Percentiles rank a stretch among this genome's conserved stretches.
These are phyloP conservation scores for Maconellicoccus hirsutus DNA, from an alignment of 1,140 invertebrate species.

Conservation along the genomic window DNA sequence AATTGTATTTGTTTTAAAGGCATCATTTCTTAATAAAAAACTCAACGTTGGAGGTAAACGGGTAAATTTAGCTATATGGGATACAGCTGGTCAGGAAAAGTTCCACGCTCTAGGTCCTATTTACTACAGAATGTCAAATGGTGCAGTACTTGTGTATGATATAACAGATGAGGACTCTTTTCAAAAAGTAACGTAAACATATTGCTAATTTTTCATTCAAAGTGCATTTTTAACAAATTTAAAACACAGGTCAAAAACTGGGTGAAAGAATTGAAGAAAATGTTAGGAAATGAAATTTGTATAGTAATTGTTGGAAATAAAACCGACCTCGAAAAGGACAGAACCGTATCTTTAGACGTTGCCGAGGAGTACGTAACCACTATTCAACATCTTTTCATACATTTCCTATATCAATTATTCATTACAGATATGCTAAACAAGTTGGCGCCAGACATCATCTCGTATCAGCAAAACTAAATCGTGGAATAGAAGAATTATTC, in stretches of 20 bases:
- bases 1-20: conserved; percentile 47
- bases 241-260: conserved; percentile 81
- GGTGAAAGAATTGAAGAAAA: conserved; percentile 95
- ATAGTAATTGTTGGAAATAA: conserved; percentile 96
- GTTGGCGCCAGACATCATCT: conserved; percentile 91
- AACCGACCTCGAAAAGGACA: conserved; percentile 84
- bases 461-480: conserved; percentile 89
- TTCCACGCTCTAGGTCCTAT: conserved; percentile 96
- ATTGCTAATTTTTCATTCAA: not conserved
- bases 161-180: conserved; percentile 97
- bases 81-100: conserved; percentile 90
- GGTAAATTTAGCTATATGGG: conserved; percentile 93
- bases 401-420: conserved; percentile 27
- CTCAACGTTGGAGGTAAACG: conserved; percentile 81
- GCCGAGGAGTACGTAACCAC: conserved; percentile 64
- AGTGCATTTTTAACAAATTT: conserved; percentile 13
- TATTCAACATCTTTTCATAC: conserved; percentile 3
- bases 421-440: conserved; percentile 68
- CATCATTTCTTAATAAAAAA: conserved; percentile 93
- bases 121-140: conserved; percentile 95
- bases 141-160: conserved; percentile 96
- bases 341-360: conserved; percentile 69
- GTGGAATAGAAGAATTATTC: conserved; percentile 88
- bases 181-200: conserved; percentile 58
- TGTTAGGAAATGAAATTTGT: conserved; percentile 85